Evolutionary conservation across 2,888 invertebrate genomes (phyloP), one percentile per base, ranked within the genome.

Genomic region (Hylaea fasciaria): DNA sequence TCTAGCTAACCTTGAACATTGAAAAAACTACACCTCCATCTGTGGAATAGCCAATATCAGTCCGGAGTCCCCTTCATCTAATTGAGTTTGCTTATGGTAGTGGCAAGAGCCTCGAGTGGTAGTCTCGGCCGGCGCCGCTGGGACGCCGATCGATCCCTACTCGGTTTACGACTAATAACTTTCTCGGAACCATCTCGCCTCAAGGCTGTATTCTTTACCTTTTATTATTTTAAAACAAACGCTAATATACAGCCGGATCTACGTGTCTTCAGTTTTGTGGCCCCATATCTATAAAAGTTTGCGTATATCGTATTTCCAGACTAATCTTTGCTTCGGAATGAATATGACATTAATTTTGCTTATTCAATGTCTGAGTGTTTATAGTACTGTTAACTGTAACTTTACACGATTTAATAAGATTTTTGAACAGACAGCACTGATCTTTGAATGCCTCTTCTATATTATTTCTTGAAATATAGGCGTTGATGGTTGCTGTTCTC

Each of bases 101-200:
- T 47, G 54, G 66, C 57, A 35, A 57, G 57, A 61, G 63, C 49
- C 61, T 62, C 61, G 59, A 57, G 59, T 60, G 47, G 62, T 54
- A 51, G 58, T 41, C 57, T 53, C 74, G 71, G 57, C 71, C 72
- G 85, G 84, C 90, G 88, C 86, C 87, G 73, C 66, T 67, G 73
- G 78, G 89, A 81, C 86, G 86, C 80, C 82, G 78, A 90, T 90
- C 89, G 89, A 91, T 90, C 84, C 81, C 62, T 72, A 78, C 82
- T 78, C 77, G 69, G 72, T 84, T 85, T 82, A 86, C 82, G 83
- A 82, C 79, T 81, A 81, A 83, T 84, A 82, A 83, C 79, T 75
- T 80, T 87, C 85, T 82, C 83, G 82, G 78, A 80, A 81, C 71
- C 77, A 77, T 76, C 77, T 71, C 71, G 64, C 54, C 61, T 59